Evolutionary conservation across 2,113 vertebrate species (phyloP).

Genomic region (Callionymus lyra): DNA sequence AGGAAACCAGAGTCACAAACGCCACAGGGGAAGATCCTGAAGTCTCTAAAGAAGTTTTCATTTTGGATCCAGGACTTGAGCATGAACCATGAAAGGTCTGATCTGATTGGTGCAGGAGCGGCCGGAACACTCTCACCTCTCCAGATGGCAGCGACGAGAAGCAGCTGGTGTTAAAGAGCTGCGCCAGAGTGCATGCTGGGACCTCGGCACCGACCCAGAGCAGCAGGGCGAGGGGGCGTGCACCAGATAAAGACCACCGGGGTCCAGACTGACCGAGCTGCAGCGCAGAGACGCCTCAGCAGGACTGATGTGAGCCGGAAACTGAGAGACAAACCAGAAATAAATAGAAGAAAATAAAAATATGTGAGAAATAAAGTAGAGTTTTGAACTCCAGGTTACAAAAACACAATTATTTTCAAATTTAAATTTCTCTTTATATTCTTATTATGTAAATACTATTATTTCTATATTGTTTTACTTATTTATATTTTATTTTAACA

Average conservation of each 20-base stretch:
- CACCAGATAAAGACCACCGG: slow-evolving; percentile 53
- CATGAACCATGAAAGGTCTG: too few species aligned
- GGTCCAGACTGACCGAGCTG: slow-evolving; percentile 48
- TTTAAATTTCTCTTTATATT: too few species aligned
- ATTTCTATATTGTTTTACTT: too few species aligned
- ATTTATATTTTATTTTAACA: too few species aligned
- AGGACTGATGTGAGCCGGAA: background rate
- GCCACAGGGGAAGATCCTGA: too few species aligned
- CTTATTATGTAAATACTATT: too few species aligned
- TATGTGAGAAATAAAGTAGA: too few species aligned
- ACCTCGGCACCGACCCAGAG: slow-evolving; percentile 65
- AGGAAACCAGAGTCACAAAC: background rate
- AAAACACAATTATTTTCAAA: too few species aligned
- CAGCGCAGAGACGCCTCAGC: slow-evolving; percentile 46
- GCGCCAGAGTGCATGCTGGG: slow-evolving; percentile 35
- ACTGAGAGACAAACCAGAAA: slow-evolving; percentile 1
- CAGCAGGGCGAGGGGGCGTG: slow-evolving; percentile 53
- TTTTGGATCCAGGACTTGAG: too few species aligned
- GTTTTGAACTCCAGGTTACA: too few species aligned
- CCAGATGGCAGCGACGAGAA: slow-evolving; percentile 63
- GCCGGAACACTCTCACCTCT: slow-evolving; percentile 47
- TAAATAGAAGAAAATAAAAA: too few species aligned
- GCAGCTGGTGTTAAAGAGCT: slow-evolving; percentile 59
- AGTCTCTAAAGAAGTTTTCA: too few species aligned
- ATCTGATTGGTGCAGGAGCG: background rate